Conservation (phyloP, 2,797 vertebrate species). For the Anas bernieri region DNA sequence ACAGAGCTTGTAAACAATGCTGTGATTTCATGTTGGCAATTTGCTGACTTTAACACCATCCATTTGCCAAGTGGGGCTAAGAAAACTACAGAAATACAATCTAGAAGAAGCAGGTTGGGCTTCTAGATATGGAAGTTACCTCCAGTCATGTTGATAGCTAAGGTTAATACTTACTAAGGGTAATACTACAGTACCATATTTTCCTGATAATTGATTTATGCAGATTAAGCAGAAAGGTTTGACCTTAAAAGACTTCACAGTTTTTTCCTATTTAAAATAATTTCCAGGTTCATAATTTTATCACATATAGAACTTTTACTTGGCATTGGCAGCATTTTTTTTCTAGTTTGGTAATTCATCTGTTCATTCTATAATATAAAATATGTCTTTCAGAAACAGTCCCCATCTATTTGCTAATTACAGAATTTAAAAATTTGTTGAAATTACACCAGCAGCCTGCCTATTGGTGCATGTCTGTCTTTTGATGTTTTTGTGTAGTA, state of each 20-base stretch:
- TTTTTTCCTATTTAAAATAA: background rate
- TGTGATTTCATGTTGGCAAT: background rate
- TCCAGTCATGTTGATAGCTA: background rate
- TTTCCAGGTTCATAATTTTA: background rate
- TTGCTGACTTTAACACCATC: background rate
- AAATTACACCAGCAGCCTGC: background rate
- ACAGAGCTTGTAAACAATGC: background rate
- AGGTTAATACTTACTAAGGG: background rate
- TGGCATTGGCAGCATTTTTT: background rate
- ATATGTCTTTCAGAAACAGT: background rate
- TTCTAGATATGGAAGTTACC: background rate
- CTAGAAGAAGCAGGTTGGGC: background rate
- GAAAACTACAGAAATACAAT: background rate
- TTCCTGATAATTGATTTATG: background rate
- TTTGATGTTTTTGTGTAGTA: background rate
- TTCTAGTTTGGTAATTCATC: background rate
- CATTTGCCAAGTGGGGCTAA: background rate
- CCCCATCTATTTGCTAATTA: background rate
- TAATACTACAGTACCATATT: fast-evolving
- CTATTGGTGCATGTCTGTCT: background rate
- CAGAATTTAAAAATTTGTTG: background rate
- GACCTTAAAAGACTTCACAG: background rate
- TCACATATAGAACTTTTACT: background rate
- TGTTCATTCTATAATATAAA: background rate
- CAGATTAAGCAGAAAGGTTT: background rate